A percentile compares a stretch with the other conserved stretches of the same genome.
Conservation (phyloP, 1,140 invertebrate species). For the Goniozus legneri region DNA sequence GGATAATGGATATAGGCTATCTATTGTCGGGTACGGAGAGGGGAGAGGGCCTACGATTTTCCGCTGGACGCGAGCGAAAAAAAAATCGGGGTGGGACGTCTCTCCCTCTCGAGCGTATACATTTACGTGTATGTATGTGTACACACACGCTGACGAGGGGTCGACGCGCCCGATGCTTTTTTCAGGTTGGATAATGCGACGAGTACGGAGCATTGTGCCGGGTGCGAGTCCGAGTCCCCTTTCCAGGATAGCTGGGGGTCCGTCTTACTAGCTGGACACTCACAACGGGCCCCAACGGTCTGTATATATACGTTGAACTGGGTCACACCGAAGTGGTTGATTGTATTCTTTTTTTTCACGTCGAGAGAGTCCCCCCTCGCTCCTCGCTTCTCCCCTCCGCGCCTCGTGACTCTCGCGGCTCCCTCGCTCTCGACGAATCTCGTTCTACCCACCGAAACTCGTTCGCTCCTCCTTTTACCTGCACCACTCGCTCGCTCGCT, state of each 20-base stretch:
- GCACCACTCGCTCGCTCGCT: slow-evolving; percentile 12
- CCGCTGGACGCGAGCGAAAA: slow-evolving; percentile 17
- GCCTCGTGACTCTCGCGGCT: not conserved
- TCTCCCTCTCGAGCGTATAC: slow-evolving; percentile 1
- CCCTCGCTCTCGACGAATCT: no score
- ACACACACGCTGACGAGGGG: not conserved
- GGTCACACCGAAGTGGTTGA: slow-evolving; percentile 38
- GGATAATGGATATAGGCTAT: slow-evolving; percentile 9
- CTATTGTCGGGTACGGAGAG: slow-evolving; percentile 19
- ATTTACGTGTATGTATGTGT: no score
- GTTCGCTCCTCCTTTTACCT: no score
- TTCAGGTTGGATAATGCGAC: slow-evolving; percentile 28
- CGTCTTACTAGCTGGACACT: slow-evolving; percentile 17
- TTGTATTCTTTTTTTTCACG: slow-evolving; percentile 31
- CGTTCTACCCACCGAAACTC: slow-evolving; percentile 2
- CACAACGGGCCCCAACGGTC: slow-evolving; percentile 27
- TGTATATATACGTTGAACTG: slow-evolving; percentile 34
- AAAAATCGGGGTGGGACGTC: slow-evolving; percentile 11
- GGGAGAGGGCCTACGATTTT: slow-evolving; percentile 18
- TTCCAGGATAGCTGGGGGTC: slow-evolving; percentile 22
- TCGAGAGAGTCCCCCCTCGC: no score
- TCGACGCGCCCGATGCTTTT: slow-evolving; percentile 19
- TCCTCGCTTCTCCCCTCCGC: not conserved
- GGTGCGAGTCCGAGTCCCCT: slow-evolving; percentile 32
- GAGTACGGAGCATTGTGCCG: slow-evolving; percentile 27